Evolutionary conservation across 1,140 invertebrate species (phyloP).

Genomic region (Papilio helenus): DNA sequence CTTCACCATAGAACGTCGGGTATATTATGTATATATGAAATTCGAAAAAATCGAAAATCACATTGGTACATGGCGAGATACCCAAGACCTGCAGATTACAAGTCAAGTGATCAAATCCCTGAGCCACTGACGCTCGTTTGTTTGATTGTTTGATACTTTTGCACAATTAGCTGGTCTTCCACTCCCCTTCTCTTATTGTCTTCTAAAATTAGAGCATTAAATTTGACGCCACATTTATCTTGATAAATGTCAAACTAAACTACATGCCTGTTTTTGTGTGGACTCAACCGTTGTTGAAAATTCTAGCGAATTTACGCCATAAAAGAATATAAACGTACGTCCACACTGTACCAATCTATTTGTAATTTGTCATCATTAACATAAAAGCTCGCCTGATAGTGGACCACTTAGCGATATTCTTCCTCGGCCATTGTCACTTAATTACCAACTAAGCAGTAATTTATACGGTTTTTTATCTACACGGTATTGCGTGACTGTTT

Average conservation of each 20-base stretch:
- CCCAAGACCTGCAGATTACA: too few species aligned
- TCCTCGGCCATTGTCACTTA: constrained; percentile 16
- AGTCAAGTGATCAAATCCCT: too few species aligned
- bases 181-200: too few species aligned
- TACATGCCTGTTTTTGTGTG: not conserved
- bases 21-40: too few species aligned
- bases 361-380: constrained; percentile 33
- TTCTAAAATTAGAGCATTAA: too few species aligned
- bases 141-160: too few species aligned
- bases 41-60: too few species aligned
- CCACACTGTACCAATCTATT: not conserved
- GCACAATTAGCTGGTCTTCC: too few species aligned
- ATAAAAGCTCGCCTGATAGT: constrained; percentile 14
- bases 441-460: constrained; percentile 16
- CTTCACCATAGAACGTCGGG: too few species aligned
- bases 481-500: constrained; percentile 25
- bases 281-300: not conserved
- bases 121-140: too few species aligned
- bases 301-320: not conserved
- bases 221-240: too few species aligned
- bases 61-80: too few species aligned
- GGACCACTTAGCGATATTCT: constrained; percentile 34
- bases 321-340: not conserved
- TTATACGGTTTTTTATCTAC: constrained; percentile 30
- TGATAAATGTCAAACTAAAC: not conserved